phyloP scores from a whole-genome alignment of 2,797 vertebrate genomes.

The Taenioides sp. region DNA sequence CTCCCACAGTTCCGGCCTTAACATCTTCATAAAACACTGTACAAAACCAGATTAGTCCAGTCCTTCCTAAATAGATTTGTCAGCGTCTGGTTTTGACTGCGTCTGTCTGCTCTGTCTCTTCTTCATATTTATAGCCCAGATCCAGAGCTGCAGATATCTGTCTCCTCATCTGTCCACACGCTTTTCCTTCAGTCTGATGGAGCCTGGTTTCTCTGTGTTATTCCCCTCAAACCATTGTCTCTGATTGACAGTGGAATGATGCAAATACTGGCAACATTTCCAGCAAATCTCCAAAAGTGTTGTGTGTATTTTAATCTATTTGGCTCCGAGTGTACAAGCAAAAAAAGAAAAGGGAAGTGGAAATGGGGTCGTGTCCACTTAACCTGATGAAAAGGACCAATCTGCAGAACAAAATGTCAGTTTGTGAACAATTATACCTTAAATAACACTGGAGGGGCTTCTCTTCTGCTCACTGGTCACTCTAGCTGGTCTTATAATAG shows the following conservation, averaged over 20 bases:
- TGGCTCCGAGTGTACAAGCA: slow-evolving; percentile 19
- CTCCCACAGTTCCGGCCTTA: not conserved
- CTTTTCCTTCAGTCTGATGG: slow-evolving; percentile 38
- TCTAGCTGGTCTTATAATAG: not conserved
- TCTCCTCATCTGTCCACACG: slow-evolving; percentile 36
- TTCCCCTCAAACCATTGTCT: slow-evolving; percentile 42
- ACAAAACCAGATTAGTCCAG: not conserved
- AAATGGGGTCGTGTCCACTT: slow-evolving; percentile 9
- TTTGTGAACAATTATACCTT: slow-evolving; percentile 8
- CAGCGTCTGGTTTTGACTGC: slow-evolving; percentile 18
- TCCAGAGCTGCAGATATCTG: slow-evolving; percentile 54
- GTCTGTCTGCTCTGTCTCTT: slow-evolving; percentile 28
- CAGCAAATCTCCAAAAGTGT: slow-evolving; percentile 27
- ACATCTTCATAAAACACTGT: not conserved
- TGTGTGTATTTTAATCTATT: slow-evolving; percentile 18
- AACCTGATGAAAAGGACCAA: slow-evolving; percentile 28
- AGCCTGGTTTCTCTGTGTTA: slow-evolving; percentile 37
- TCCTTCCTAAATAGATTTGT: slow-evolving; percentile 22
- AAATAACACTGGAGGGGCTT: not conserved
- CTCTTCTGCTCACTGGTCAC: not conserved
- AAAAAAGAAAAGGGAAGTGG: slow-evolving; percentile 4
- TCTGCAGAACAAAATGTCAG: slow-evolving; percentile 24
- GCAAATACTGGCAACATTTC: slow-evolving; percentile 65
- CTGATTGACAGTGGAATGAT: slow-evolving; percentile 65
- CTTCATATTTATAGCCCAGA: slow-evolving; percentile 47